phyloP scores from a whole-genome alignment of 2,888 invertebrate genomes.

The Hermodice carunculata region DNA sequence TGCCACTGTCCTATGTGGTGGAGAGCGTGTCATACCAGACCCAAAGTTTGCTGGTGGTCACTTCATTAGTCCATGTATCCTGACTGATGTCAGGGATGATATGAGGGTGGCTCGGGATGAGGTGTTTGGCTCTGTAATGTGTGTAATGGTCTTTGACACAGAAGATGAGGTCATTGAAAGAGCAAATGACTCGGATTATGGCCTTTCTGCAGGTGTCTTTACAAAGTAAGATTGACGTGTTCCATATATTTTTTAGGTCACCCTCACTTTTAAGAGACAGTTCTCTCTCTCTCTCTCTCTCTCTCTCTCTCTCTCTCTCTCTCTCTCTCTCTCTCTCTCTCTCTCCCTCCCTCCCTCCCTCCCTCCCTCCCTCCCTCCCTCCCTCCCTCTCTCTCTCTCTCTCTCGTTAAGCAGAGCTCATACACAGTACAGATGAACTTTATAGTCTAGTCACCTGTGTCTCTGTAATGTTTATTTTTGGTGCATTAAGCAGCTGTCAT shows the following conservation, averaged over 20 bases:
- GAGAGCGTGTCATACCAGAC: constrained; percentile 68
- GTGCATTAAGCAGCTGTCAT: too few species aligned
- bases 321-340: not conserved
- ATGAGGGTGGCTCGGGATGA: constrained; percentile 70
- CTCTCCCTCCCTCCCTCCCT: not conserved
- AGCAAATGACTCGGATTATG: constrained; percentile 74
- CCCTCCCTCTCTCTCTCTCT: not conserved
- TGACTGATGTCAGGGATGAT: constrained; percentile 55
- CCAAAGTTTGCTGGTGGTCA: constrained; percentile 69
- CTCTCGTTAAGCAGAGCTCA: too few species aligned
- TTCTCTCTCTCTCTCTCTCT: too few species aligned
- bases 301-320: not conserved
- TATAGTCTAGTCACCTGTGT: too few species aligned
- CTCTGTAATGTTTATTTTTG: too few species aligned
- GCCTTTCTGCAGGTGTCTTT: constrained; percentile 74
- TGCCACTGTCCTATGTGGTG: constrained; percentile 72
- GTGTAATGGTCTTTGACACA: constrained; percentile 71
- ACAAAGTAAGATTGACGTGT: too few species aligned
- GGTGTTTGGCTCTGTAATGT: constrained; percentile 74
- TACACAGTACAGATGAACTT: too few species aligned
- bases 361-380: not conserved
- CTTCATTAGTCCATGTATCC: constrained; percentile 72
- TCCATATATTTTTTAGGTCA: too few species aligned
- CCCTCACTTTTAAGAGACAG: too few species aligned
- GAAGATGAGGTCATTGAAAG: constrained; percentile 72